phyloP scores from a whole-genome alignment of 1,140 invertebrate species.

The Bicyclus anynana region DNA sequence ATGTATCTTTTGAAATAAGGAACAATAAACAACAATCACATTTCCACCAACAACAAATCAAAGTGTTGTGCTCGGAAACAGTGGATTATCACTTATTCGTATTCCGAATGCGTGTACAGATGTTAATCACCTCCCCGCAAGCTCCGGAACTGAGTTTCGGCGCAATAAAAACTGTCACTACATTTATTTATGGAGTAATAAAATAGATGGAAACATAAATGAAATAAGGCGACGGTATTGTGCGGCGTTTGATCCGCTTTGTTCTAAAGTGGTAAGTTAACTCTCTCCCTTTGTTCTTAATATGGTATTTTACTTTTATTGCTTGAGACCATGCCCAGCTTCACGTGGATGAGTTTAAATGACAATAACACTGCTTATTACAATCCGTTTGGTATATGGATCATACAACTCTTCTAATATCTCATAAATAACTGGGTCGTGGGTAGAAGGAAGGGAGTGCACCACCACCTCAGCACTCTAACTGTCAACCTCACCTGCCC shows the following conservation, averaged over 20 bases:
- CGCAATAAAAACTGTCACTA: constrained; percentile 65
- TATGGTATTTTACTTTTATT: background rate
- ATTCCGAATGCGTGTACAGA: constrained; percentile 43
- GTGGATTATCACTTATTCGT: constrained; percentile 43
- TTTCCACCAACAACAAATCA: background rate
- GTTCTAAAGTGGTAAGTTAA: constrained; percentile 1
- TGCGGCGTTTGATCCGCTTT: background rate
- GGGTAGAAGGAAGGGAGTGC: background rate
- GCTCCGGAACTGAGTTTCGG: constrained; percentile 41
- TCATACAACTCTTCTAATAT: too few species aligned
- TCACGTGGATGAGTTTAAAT: too few species aligned
- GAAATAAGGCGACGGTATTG: constrained; percentile 22
- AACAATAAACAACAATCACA: background rate
- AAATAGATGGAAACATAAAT: constrained; percentile 42
- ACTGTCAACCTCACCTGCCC: too few species aligned
- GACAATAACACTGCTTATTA: too few species aligned
- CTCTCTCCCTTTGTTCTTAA: background rate
- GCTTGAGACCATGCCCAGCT: too few species aligned
- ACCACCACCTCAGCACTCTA: too few species aligned
- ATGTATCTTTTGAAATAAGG: background rate
- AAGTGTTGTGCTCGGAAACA: constrained; percentile 17
- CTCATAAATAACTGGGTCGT: too few species aligned
- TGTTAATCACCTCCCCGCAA: constrained; percentile 52
- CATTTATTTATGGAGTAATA: constrained; percentile 60
- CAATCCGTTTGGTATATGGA: too few species aligned